These are phyloP conservation scores for Pogona vitticeps DNA, from an alignment of 2,113 vertebrate genomes.

Conservation along the genomic window DNA sequence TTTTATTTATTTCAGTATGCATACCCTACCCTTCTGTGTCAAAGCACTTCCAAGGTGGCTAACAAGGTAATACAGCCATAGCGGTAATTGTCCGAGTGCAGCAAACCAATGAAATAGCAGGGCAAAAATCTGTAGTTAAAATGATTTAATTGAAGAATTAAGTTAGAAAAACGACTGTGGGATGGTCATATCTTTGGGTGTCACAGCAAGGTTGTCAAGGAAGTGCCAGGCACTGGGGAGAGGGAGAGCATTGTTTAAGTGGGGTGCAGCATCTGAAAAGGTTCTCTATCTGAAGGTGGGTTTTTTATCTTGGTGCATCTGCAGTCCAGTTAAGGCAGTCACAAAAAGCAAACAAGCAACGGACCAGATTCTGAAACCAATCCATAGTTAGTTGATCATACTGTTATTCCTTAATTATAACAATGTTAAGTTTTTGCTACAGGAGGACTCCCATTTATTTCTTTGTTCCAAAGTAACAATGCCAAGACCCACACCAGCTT, in stretches of 20 bases:
- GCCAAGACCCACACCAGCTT: background rate
- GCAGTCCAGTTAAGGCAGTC: too few species aligned
- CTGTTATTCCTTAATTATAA: background rate
- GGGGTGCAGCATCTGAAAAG: background rate
- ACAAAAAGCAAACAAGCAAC: background rate
- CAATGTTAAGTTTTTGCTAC: too few species aligned
- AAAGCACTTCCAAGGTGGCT: background rate
- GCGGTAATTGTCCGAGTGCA: background rate
- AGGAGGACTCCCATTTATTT: background rate
- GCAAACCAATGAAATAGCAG: too few species aligned
- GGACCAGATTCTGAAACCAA: too few species aligned
- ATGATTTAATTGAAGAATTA: background rate
- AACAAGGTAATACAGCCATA: background rate
- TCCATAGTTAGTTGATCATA: background rate
- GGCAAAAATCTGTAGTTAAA: background rate
- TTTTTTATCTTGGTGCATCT: background rate
- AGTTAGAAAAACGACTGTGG: background rate
- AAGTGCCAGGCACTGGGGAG: too few species aligned
- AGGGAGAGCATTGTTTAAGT: background rate
- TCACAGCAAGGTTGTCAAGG: too few species aligned
- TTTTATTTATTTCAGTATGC: background rate
- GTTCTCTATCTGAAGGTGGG: background rate
- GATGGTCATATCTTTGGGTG: too few species aligned
- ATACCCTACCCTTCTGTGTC: background rate
- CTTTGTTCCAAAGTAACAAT: background rate